phyloP scores from a whole-genome alignment of 2,797 vertebrate species.

The Catamblyrhynchus diadema region DNA sequence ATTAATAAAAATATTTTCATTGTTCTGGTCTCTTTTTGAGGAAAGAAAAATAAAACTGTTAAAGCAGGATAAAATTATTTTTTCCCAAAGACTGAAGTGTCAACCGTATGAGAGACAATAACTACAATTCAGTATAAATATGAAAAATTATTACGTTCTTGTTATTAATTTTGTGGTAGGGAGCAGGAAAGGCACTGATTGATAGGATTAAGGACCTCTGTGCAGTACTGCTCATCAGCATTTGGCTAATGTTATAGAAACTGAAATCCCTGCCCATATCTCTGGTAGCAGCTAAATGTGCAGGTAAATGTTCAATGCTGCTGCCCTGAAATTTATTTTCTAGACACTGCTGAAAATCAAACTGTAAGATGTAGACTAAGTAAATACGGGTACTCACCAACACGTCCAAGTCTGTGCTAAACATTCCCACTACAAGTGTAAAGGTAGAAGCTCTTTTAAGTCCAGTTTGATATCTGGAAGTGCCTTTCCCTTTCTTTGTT shows the following conservation, averaged over 20 bases:
- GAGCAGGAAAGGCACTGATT: background rate
- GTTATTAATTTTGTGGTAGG: background rate
- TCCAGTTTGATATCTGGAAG: background rate
- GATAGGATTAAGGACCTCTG: background rate
- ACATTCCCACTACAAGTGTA: accelerated
- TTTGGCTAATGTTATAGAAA: background rate
- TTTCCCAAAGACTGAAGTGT: background rate
- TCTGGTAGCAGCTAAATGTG: background rate
- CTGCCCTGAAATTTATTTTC: background rate
- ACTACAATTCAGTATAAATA: background rate
- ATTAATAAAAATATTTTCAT: background rate
- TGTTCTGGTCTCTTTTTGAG: background rate
- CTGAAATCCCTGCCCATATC: background rate
- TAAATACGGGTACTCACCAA: background rate
- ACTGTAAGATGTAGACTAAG: background rate
- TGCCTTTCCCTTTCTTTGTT: background rate
- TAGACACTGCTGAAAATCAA: background rate
- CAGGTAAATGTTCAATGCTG: background rate
- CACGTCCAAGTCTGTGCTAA: background rate
- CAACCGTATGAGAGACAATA: background rate
- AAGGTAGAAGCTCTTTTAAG: background rate
- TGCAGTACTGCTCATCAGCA: background rate
- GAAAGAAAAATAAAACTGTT: background rate
- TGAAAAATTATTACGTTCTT: background rate
- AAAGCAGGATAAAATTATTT: background rate